A percentile compares a stretch with the other conserved stretches of the same genome.
Conservation (phyloP, 2,888 invertebrate species). For the Merodon equestris region DNA sequence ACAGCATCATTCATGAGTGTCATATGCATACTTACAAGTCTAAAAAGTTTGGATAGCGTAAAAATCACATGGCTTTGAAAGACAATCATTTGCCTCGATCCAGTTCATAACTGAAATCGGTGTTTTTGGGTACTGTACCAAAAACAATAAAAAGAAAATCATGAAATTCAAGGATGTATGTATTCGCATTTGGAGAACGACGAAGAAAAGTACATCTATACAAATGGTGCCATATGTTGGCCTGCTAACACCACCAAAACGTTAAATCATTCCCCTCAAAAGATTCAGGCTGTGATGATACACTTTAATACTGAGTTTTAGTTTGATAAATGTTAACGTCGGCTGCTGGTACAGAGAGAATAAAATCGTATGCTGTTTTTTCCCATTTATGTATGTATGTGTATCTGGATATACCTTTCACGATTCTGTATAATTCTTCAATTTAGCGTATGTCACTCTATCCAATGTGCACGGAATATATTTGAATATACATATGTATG, state of each 20-base stretch:
- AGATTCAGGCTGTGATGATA: slow-evolving; percentile 56
- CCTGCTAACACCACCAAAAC: slow-evolving; percentile 62
- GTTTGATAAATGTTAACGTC: slow-evolving; percentile 66
- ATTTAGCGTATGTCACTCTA: slow-evolving; percentile 60
- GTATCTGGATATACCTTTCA: slow-evolving; percentile 4
- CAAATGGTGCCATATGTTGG: slow-evolving; percentile 65
- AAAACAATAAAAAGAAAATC: slow-evolving; percentile 54
- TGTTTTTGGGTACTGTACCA: slow-evolving; percentile 48
- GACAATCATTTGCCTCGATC: slow-evolving; percentile 47
- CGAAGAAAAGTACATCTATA: slow-evolving; percentile 31
- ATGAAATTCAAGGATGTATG: slow-evolving; percentile 50
- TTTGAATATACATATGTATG: slow-evolving; percentile 36
- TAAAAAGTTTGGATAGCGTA: slow-evolving; percentile 8
- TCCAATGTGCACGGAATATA: slow-evolving; percentile 40
- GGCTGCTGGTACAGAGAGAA: slow-evolving; percentile 32
- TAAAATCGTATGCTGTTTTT: slow-evolving; percentile 24
- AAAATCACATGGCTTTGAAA: slow-evolving; percentile 34
- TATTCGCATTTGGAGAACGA: slow-evolving; percentile 48
- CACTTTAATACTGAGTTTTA: slow-evolving; percentile 67
- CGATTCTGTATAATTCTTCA: slow-evolving; percentile 66
- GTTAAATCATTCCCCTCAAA: slow-evolving; percentile 49
- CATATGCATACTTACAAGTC: slow-evolving; percentile 60
- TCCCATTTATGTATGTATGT: background rate
- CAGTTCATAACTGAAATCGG: slow-evolving; percentile 55
- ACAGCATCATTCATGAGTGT: slow-evolving; percentile 43